Base-by-base conservation (phyloP, 2,888 invertebrate species). In the Anodontia alba region DNA sequence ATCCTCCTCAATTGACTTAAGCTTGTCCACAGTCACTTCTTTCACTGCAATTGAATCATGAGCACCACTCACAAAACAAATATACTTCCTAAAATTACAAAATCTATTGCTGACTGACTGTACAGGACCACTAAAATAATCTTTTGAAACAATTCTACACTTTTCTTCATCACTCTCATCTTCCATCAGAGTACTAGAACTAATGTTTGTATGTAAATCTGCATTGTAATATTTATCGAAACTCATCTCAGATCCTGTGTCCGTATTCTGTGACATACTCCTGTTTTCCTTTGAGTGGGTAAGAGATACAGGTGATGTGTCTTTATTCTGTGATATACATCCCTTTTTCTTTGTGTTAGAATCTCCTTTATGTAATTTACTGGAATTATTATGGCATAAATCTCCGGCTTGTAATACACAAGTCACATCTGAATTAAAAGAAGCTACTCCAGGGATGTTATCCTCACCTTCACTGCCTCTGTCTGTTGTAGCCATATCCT, bases 21-120 rank as follows among this genome's bases (percentile, higher is more conserved):
- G n/a, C 29, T 49, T 57, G 29, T 67, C 80, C n/a, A 81, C 78
- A 3, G 83, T 80, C 0, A 88, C 76, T 57, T 84, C 79, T 73
- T 86, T 81, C 17, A 88, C 69, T 23, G 76, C 72, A 69, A 89
- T 83, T 23, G 57, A 62, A 79, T 87, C 84, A 82, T 89, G 89
- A 29, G 79, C 72, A 31, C 84, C 87, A 57, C 86, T 83, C 8
- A 87, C 87, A 71, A 87, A 82, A 23, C 80, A 67, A 26, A 81
- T 70, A 62, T 76, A 84, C 33, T 49, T 66, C 42, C 49, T 68
- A 36, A 26, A 54, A 51, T 8, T 23, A 17, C 62, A 26, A 12
- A 17, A 29, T 62, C 62, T 62, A 20, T 62, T 62, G 33, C 62
- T 62, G 33, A 31, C 31, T 62, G 62, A 62, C 33, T 33, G 33